Conservation (phyloP, 1,140 invertebrate species). For the Drosophila bifasciata region DNA sequence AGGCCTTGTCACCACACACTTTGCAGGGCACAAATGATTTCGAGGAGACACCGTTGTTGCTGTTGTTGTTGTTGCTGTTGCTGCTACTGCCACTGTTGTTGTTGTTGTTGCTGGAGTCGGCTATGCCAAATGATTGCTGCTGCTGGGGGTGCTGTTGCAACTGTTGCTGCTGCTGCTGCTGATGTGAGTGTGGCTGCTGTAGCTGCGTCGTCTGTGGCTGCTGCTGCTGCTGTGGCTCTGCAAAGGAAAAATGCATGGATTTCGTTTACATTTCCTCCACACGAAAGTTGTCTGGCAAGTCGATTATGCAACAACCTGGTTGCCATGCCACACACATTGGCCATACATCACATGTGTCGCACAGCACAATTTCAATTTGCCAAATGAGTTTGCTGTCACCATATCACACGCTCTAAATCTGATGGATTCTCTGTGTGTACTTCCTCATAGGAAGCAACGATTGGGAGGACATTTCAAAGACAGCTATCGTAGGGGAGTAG, state of each 20-base stretch:
- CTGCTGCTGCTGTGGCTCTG: constrained; percentile 63
- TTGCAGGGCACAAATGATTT: constrained; percentile 97
- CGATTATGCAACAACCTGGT: constrained; percentile 44
- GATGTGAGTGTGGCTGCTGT: constrained; percentile 28
- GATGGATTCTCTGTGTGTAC: constrained; percentile 2
- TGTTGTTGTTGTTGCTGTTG: constrained; percentile 87
- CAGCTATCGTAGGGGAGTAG: too few species aligned
- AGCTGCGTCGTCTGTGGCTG: constrained; percentile 35
- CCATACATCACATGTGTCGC: constrained; percentile 58
- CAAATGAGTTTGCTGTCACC: constrained; percentile 57
- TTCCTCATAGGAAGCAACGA: constrained; percentile 40
- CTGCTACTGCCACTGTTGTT: constrained; percentile 43
- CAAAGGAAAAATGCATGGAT: constrained; percentile 63
- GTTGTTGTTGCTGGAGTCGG: constrained; percentile 87
- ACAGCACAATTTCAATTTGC: constrained; percentile 44
- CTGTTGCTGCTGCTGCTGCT: constrained; percentile 59
- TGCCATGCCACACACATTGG: constrained; percentile 28
- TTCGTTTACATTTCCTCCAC: constrained; percentile 48
- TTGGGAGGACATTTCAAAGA: background rate
- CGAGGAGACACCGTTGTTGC: constrained; percentile 83
- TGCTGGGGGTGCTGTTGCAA: constrained; percentile 50
- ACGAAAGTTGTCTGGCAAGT: constrained; percentile 55
- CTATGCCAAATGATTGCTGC: constrained; percentile 89
- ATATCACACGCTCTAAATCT: constrained; percentile 62
- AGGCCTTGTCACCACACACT: constrained; percentile 99